Conservation (phyloP, 2,113 vertebrate genomes). For the Saguinus midas region DNA sequence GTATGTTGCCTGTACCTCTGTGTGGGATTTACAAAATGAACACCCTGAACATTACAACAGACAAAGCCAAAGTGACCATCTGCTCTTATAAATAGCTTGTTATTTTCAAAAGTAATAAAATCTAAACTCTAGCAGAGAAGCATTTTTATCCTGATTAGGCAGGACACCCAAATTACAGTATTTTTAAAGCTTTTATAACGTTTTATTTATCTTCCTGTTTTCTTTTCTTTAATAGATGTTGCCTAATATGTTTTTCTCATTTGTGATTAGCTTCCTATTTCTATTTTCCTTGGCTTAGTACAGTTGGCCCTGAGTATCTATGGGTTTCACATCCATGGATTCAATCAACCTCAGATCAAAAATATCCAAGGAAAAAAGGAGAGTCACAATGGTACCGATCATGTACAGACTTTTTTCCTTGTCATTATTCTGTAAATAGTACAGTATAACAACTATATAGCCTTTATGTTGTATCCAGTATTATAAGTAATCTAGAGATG, state of each 20-base stretch:
- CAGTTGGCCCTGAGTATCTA: neutral
- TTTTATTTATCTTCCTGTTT: neutral
- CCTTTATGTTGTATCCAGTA: neutral
- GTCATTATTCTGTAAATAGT: neutral
- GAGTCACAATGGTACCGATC: neutral
- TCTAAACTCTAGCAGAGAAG: conserved; percentile 19
- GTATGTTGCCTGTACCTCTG: neutral
- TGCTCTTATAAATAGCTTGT: conserved; percentile 30
- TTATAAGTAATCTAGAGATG: neutral
- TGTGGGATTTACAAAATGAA: neutral
- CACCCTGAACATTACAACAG: neutral
- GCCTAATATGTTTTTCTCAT: conserved; percentile 9
- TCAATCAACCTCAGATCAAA: neutral
- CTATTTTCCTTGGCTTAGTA: conserved; percentile 11
- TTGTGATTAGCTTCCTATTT: conserved; percentile 19
- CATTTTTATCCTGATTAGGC: neutral
- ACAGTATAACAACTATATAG: neutral
- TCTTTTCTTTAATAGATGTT: neutral
- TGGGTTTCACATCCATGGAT: neutral
- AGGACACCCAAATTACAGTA: neutral
- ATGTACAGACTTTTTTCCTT: neutral
- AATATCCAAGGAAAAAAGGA: neutral
- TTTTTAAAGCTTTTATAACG: neutral
- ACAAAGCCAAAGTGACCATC: neutral
- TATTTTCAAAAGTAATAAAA: conserved; percentile 42